Evolutionary conservation across 1,140 invertebrate species (phyloP).

Genomic region (Drosophila melanica): DNA sequence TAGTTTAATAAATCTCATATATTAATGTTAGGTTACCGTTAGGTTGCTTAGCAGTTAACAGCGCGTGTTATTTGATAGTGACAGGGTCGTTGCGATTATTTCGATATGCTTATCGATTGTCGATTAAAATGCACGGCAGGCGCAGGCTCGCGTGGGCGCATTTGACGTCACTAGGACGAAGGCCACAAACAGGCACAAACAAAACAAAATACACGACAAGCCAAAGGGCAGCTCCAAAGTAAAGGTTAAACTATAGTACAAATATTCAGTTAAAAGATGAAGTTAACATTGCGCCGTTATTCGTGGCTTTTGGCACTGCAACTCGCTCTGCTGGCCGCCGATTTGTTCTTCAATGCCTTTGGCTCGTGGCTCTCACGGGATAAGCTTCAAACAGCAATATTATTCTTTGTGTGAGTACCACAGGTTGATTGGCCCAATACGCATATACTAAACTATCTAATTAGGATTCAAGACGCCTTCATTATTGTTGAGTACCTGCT

Average conservation of each 20-base stretch:
- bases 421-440: neutral
- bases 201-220: slow-evolving; percentile 7
- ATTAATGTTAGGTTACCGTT: neutral
- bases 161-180: slow-evolving; percentile 74
- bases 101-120: slow-evolving; percentile 41
- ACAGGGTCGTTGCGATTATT: neutral
- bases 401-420: slow-evolving; percentile 77
- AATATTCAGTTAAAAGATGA: slow-evolving; percentile 55
- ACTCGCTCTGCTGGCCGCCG: slow-evolving; percentile 58
- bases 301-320: slow-evolving; percentile 70
- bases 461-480: slow-evolving; percentile 88
- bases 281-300: slow-evolving; percentile 74
- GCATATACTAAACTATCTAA: slow-evolving; percentile 48
- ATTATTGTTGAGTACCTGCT: slow-evolving; percentile 87
- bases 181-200: slow-evolving; percentile 46
- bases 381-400: slow-evolving; percentile 69
- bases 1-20: neutral
- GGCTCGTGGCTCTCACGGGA: slow-evolving; percentile 57
- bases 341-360: slow-evolving; percentile 79
- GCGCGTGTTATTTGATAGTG: neutral
- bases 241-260: slow-evolving; percentile 6
- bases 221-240: neutral
- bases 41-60: slow-evolving; percentile 3
- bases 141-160: slow-evolving; percentile 50
- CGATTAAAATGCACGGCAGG: neutral